Evolutionary conservation across 2,113 vertebrate species (phyloP).

Genomic region (Syngnathoides biaculeatus): DNA sequence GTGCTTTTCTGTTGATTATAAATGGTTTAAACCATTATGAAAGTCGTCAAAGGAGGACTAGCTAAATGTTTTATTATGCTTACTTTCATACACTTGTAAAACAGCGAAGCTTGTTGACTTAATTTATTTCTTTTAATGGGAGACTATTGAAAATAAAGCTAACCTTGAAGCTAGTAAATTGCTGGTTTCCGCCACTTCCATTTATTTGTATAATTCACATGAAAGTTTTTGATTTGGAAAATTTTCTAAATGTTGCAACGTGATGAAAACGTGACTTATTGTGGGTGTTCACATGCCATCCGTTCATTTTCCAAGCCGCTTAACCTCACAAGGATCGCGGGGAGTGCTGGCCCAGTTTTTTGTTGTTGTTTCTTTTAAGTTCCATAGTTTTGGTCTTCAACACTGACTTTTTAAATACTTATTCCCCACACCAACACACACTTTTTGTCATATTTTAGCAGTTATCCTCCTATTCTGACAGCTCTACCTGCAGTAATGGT

Average conservation of each 20-base stretch:
- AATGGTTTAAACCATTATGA: neutral
- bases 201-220: neutral
- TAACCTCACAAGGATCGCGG: no score
- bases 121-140: no score
- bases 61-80: neutral
- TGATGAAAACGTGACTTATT: neutral
- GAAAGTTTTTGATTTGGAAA: no score
- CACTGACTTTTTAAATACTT: constrained; percentile 30
- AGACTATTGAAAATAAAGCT: no score
- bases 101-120: no score
- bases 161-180: neutral
- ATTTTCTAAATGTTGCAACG: no score
- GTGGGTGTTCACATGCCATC: neutral
- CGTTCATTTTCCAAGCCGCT: no score
- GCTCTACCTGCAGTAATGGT: constrained; percentile 69
- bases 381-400: constrained; percentile 36
- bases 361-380: no score
- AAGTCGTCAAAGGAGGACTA: no score
- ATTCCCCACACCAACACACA: constrained; percentile 29
- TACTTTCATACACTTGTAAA: neutral
- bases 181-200: neutral
- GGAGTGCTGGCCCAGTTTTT: no score
- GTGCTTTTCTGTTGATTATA: neutral
- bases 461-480: constrained; percentile 62
- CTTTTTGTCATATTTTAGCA: constrained; percentile 35